Evolutionary conservation across 1,140 invertebrate species (phyloP).

Genomic region (Drosophila ercepeae): DNA sequence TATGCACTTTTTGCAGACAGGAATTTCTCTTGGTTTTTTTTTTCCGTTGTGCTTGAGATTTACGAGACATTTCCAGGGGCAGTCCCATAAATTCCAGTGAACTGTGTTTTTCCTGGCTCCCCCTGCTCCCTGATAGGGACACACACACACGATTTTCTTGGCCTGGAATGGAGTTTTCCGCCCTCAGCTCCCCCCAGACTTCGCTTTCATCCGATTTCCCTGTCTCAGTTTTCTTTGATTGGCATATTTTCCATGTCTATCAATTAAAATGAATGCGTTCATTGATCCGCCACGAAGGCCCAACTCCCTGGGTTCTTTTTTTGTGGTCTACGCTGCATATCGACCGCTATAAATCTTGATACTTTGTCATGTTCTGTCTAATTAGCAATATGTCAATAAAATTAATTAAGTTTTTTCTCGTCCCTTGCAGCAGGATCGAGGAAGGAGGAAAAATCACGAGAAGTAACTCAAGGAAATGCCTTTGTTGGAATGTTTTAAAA

Average conservation of each 20-base stretch:
- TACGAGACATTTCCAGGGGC: slow-evolving; percentile 69
- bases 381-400: slow-evolving; percentile 84
- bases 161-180: not conserved
- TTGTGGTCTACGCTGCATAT: slow-evolving; percentile 54
- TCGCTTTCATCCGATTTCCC: slow-evolving; percentile 12
- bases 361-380: slow-evolving; percentile 83
- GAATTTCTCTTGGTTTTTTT: slow-evolving; percentile 27
- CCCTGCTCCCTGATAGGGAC: not conserved
- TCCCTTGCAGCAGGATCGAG: slow-evolving; percentile 29
- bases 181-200: not conserved
- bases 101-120: slow-evolving; percentile 26
- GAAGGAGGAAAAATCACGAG: not conserved
- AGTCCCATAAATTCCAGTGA: slow-evolving; percentile 73
- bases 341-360: slow-evolving; percentile 82
- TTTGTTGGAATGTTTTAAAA: no score
- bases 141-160: not conserved
- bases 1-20: slow-evolving; percentile 65
- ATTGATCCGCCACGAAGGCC: slow-evolving; percentile 67
- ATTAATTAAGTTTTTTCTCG: slow-evolving; percentile 75
- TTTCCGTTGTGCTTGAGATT: slow-evolving; percentile 54
- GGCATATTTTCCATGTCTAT: slow-evolving; percentile 79
- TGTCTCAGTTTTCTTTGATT: slow-evolving; percentile 61
- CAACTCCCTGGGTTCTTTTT: not conserved
- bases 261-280: slow-evolving; percentile 83
- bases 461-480: not conserved